Evolutionary conservation across 2,888 invertebrate genomes (phyloP).

Genomic region (Neoitamus cyanurus): DNA sequence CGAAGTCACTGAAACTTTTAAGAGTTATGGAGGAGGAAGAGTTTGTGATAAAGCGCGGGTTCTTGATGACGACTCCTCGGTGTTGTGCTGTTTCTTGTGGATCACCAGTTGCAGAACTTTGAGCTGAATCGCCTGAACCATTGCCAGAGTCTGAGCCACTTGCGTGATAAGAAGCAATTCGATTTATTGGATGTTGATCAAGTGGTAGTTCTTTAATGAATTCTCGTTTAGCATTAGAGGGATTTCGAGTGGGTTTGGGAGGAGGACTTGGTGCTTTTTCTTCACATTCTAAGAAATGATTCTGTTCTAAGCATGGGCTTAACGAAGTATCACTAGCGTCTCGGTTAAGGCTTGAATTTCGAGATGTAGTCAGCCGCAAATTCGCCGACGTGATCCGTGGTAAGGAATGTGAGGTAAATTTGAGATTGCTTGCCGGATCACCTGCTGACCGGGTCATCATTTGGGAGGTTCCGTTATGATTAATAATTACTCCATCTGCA

Average conservation of each 20-base stretch:
- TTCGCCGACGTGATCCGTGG: conserved; percentile 66
- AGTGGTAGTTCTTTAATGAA: conserved; percentile 58
- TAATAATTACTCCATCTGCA: conserved; percentile 69
- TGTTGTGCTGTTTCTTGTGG: conserved; percentile 60
- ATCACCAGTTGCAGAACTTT: conserved; percentile 75
- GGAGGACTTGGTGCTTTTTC: conserved; percentile 68
- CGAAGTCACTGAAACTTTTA: conserved; percentile 74
- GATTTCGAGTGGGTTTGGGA: conserved; percentile 75
- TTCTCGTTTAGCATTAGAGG: conserved; percentile 61
- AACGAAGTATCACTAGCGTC: conserved; percentile 72
- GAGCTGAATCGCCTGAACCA: conserved; percentile 85
- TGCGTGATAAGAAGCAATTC: conserved; percentile 76
- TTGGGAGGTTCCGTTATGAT: conserved; percentile 60
- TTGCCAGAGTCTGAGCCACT: conserved; percentile 91
- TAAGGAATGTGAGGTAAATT: conserved; percentile 72
- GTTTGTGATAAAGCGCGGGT: conserved; percentile 73
- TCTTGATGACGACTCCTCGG: conserved; percentile 73
- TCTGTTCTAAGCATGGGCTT: conserved; percentile 71
- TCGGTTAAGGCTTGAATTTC: conserved; percentile 71
- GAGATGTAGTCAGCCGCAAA: conserved; percentile 67
- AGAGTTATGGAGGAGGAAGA: conserved; percentile 75
- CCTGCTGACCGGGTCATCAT: conserved; percentile 66
- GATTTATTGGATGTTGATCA: conserved; percentile 66
- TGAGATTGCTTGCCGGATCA: conserved; percentile 57
- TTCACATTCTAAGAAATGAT: conserved; percentile 71